Conservation (phyloP, 1,140 invertebrate genomes). For the Drosophila pectinifera region DNA sequence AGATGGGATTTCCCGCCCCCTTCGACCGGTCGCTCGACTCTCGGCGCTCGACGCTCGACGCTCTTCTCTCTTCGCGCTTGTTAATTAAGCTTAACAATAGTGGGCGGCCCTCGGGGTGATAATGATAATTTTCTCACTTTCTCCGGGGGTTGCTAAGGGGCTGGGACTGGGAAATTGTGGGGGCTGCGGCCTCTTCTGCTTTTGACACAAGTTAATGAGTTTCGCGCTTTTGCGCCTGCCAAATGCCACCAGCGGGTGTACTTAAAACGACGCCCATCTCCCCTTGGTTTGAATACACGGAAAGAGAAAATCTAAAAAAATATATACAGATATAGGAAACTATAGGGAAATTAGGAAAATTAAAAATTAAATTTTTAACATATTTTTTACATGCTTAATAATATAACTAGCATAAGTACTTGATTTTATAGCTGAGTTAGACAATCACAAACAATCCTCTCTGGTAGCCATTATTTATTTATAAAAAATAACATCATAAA, state of each 20-base stretch:
- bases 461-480: too few relatives aligned
- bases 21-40: neutral
- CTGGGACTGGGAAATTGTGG: constrained; percentile 15
- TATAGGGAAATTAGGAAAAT: neutral
- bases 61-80: constrained; percentile 53
- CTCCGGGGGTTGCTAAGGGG: constrained; percentile 17
- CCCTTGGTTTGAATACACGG: neutral
- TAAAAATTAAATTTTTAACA: too few relatives aligned
- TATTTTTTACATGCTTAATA: too few relatives aligned
- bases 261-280: constrained; percentile 49
- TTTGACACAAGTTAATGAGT: constrained; percentile 82
- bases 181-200: constrained; percentile 57
- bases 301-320: neutral
- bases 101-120: constrained; percentile 62
- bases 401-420: too few relatives aligned
- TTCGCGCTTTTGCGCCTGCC: constrained; percentile 74
- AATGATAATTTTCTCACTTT: constrained; percentile 81
- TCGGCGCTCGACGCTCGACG: too few relatives aligned
- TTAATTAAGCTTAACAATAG: constrained; percentile 82
- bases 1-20: constrained; percentile 2
- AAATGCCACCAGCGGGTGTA: constrained; percentile 79
- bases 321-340: neutral
- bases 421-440: too few relatives aligned
- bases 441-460: too few relatives aligned
- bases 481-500: too few relatives aligned